Evolutionary conservation across 2,113 vertebrate genomes (phyloP).

Genomic region (Furnarius figulus): DNA sequence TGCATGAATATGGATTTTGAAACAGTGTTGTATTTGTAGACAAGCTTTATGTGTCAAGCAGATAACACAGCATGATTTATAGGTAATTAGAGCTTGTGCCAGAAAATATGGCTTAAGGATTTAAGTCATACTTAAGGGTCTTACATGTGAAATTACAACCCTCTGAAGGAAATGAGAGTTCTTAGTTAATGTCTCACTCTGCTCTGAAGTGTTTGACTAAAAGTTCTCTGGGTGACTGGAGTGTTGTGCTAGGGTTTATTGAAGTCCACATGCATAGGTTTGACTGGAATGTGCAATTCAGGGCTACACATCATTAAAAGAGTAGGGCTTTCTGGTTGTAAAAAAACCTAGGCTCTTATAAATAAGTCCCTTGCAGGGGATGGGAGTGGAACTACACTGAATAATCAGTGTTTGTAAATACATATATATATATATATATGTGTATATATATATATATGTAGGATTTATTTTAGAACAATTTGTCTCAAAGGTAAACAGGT

Average conservation of each 20-base stretch:
- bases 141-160: background rate
- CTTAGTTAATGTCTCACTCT: background rate
- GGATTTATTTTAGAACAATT: no score
- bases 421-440: no score
- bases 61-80: background rate
- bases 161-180: background rate
- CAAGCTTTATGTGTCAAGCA: background rate
- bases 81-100: slow-evolving; percentile 1
- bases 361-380: no score
- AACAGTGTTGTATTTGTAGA: slow-evolving; percentile 8
- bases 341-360: background rate
- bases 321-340: background rate
- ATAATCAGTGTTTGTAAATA: no score
- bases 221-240: background rate
- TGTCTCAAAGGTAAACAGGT: no score
- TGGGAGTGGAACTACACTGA: no score
- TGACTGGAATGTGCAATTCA: background rate
- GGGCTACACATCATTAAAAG: background rate
- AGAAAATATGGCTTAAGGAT: background rate
- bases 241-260: background rate
- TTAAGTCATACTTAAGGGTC: background rate
- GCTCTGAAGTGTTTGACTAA: background rate
- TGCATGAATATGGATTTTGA: background rate
- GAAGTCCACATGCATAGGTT: background rate
- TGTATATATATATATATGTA: no score